phyloP scores from a whole-genome alignment of 2,113 vertebrate genomes.

The Caranx melampygus region DNA sequence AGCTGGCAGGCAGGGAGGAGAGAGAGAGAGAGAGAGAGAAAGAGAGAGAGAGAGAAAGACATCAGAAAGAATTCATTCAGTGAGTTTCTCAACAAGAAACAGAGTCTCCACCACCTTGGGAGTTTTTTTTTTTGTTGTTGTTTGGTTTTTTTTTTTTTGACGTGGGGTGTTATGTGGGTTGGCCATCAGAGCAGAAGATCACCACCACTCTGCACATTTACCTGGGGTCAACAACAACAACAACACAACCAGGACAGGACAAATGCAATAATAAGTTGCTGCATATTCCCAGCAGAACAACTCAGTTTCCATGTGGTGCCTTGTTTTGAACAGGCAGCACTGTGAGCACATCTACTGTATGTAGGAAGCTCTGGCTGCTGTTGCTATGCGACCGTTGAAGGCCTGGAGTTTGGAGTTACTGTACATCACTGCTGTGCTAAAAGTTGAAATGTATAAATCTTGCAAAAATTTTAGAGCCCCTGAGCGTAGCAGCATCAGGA shows the following conservation, averaged over 20 bases:
- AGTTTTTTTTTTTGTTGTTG: neutral
- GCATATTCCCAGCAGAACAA: neutral
- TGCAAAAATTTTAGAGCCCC: neutral
- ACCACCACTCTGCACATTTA: conserved; percentile 11
- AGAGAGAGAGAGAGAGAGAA: conserved; percentile 20
- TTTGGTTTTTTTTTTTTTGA: neutral
- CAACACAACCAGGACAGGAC: neutral
- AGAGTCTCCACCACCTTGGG: conserved; percentile 19
- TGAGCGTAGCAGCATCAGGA: neutral
- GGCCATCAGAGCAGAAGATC: conserved; percentile 13
- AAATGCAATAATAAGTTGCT: neutral
- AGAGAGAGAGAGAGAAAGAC: conserved; percentile 56
- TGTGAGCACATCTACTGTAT: conserved; percentile 13
- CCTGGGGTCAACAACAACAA: neutral
- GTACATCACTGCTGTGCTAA: neutral
- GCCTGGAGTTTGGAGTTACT: conserved; percentile 11
- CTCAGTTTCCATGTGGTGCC: conserved; percentile 5
- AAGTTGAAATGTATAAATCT: conserved; percentile 22
- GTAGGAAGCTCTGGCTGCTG: conserved; percentile 37
- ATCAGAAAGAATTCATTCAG: conserved; percentile 81
- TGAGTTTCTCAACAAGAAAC: conserved; percentile 50
- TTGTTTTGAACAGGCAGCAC: conserved; percentile 31
- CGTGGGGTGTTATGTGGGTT: conserved; percentile 51
- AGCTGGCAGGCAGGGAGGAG: conserved; percentile 69
- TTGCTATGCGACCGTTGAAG: conserved; percentile 64